phyloP scores from a whole-genome alignment of 2,113 vertebrate genomes.

The Malurus melanocephalus region DNA sequence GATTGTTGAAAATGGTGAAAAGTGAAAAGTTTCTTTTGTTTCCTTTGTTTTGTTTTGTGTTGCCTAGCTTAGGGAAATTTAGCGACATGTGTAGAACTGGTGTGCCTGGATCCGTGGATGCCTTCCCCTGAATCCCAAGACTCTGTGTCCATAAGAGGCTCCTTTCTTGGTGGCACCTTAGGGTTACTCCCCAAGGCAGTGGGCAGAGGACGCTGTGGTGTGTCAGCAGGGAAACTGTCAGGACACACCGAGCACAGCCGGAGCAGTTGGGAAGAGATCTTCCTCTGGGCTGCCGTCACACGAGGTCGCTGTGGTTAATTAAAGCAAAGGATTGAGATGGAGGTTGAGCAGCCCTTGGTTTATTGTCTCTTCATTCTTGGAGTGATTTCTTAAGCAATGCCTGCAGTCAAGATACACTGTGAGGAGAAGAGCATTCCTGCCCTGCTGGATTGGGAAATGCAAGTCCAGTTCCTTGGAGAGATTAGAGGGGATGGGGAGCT shows the following conservation, averaged over 20 bases:
- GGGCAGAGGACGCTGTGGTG: background rate
- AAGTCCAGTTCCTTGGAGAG: background rate
- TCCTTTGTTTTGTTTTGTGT: background rate
- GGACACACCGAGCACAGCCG: background rate
- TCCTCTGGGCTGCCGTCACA: background rate
- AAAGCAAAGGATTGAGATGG: background rate
- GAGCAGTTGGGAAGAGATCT: background rate
- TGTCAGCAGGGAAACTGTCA: background rate
- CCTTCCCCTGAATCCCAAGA: background rate
- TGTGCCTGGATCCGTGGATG: too few species aligned
- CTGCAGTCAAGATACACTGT: background rate
- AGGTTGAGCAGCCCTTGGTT: background rate
- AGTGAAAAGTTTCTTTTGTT: background rate
- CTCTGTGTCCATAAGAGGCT: background rate
- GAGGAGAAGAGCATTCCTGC: background rate
- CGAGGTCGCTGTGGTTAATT: background rate
- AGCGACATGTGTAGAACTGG: too few species aligned
- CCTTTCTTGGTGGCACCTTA: background rate
- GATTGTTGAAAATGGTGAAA: background rate
- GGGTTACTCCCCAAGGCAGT: background rate
- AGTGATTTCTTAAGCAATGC: background rate
- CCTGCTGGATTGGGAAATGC: background rate
- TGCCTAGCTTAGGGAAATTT: background rate
- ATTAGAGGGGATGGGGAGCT: background rate
- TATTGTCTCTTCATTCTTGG: background rate